Evolutionary conservation across 1,140 invertebrate species (phyloP), one percentile per base, ranked within the genome.

Genomic region (Leptinotarsa defecta): DNA sequence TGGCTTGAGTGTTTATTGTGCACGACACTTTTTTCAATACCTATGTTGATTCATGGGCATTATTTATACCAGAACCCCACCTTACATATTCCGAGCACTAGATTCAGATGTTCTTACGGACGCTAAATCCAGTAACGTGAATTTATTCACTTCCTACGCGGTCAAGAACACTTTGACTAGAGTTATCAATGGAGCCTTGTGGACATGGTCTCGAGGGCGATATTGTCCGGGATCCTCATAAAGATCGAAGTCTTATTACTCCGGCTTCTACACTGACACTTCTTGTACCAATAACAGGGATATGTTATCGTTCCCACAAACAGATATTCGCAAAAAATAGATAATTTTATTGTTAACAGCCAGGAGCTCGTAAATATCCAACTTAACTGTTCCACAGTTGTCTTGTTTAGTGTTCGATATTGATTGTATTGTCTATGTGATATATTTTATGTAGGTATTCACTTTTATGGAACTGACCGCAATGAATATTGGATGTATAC

Each of bases 111-210:
- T 57, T 57, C 52, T 57, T 57, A 57, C n/a, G 52, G 52, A 57
- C 52, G 15, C 52, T 19, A 43, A 43, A 57, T 57, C 52, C 52
- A 57, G n/a, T 19, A n/a, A 57, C 52, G 73, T 74, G 22, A 68
- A 74, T 74, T 74, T 74, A 74, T 68, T 22, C 27, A 48, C 73
- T 74, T 74, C 73, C 73, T 74, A 74, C 73, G 73, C 73, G 34
- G 27, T 62, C 63, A 49, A 67, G 63, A 68, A 74, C 64, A 49
- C 63, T 72, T 49, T 24, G 71, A 61, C 20, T 65, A 63, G 73
- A 62, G 73, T 74, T 74, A 74, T 74, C 73, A 52, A 68, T 68
- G 73, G 49, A 49, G n/a, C 73, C 17, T 48, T 34, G 63, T 49
- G 49, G 73, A 74, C 73, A 68, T 57, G 64, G 24, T 74, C 73